phyloP scores from a whole-genome alignment of 2,797 vertebrate species.

The Rhabdophis nuchalis region DNA sequence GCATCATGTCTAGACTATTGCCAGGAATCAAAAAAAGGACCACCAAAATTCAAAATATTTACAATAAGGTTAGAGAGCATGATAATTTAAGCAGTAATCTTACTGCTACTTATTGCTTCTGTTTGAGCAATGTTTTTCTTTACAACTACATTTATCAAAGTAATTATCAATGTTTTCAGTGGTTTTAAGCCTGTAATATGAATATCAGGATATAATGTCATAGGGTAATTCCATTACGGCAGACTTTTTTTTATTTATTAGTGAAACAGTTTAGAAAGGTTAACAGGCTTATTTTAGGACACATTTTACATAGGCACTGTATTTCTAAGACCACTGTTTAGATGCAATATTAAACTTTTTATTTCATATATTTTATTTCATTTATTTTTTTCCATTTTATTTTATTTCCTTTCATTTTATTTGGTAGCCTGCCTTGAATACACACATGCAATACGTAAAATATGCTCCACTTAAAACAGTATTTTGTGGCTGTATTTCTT shows the following conservation, averaged over 20 bases:
- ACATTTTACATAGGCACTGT: background rate
- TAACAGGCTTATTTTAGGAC: background rate
- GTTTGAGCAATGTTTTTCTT: background rate
- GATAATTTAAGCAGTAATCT: background rate
- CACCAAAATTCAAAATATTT: background rate
- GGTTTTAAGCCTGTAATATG: background rate
- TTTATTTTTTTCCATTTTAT: background rate
- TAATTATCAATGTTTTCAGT: background rate
- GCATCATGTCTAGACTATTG: background rate
- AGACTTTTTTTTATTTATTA: background rate
- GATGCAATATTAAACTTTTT: background rate
- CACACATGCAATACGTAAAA: background rate
- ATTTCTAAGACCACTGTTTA: background rate
- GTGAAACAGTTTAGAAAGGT: background rate
- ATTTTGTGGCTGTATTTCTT: background rate
- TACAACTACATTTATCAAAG: background rate
- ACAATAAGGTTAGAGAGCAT: background rate
- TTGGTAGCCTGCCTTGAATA: background rate
- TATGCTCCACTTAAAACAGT: background rate
- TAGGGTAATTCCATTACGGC: background rate
- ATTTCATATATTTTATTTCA: background rate
- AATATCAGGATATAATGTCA: background rate
- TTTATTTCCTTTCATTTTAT: background rate
- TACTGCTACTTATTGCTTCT: background rate
- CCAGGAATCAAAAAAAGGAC: background rate